Conservation (phyloP, 2,797 vertebrate genomes). For the Emydoidea blandingii region DNA sequence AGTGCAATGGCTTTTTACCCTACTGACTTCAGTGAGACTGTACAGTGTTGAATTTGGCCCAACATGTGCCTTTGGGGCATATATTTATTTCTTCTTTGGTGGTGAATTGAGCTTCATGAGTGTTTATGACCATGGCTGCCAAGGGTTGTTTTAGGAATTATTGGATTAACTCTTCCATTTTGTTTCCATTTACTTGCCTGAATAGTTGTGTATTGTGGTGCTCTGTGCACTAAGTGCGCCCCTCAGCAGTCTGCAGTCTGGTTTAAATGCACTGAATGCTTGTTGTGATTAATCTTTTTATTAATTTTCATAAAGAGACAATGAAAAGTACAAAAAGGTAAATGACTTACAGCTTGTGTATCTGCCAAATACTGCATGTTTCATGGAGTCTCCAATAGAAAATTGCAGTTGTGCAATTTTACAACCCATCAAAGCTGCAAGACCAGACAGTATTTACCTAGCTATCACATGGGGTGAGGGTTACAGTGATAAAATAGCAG, state of each 20-base stretch:
- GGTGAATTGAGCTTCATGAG: not conserved
- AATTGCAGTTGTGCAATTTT: not conserved
- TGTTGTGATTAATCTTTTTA: not conserved
- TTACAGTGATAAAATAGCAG: not conserved
- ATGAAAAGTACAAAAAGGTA: not conserved
- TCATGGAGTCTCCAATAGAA: not conserved
- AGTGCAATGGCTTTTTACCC: not conserved
- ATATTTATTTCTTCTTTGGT: not conserved
- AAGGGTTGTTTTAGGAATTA: not conserved
- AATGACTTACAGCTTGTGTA: not conserved
- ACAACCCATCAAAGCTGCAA: not conserved
- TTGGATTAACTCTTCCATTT: not conserved
- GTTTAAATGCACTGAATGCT: not conserved
- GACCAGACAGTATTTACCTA: not conserved
- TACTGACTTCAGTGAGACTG: not conserved
- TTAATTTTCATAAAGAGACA: not conserved
- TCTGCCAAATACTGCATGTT: not conserved
- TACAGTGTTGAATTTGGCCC: not conserved
- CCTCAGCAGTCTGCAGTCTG: not conserved
- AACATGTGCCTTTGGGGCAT: not conserved
- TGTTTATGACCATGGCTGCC: not conserved
- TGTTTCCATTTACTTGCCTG: not conserved
- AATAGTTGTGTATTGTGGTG: not conserved
- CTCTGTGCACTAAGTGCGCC: not conserved
- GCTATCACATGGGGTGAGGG: not conserved